Base-by-base conservation (phyloP, 2,888 invertebrate genomes). In the Dicyrtomina minuta region DNA sequence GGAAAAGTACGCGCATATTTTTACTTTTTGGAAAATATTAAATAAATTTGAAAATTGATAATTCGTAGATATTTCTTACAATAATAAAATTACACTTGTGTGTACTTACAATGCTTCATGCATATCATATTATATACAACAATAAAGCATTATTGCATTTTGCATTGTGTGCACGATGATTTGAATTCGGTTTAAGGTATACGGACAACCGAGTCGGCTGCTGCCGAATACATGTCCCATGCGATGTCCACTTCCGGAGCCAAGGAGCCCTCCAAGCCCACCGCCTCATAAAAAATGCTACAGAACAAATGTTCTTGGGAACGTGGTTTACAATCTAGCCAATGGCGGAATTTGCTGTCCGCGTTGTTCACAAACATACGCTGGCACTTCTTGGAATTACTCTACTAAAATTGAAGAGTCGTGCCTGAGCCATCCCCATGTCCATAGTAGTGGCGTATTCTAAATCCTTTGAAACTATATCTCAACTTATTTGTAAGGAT, bases 251-350 rank as follows among this genome's bases (percentile, higher is more conserved):
- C 6, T 1, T 1, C 39, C 39, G 12, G 13, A 33, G 8, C 51
- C 51, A n/a, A n/a, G n/a, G n/a, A n/a, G n/a, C 2, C 64, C 53
- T 2, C 27, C 5, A 53, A 8, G 3, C 15, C 51, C 53, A 8
- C 53, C 17, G n/a, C 15, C 12, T 2, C 20, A 39, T 2, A 17
- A 33, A 1, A 39, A 39, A 17, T 64, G 64, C 20, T 51, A n/a
- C 22, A 17, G 53, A 33, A 13, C 22, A 6, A 64, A 64, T 22
- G 20, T 53, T 4, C 13, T 64, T 2, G 64, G 64, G 24, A 41
- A 39, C n/a, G 20, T 17, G 20, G 64, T 64, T 1, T 64, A 53
- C 53, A 39, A 53, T 17, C 22, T 33, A 1, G 39, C 22, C n/a
- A n/a, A n/a, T 26, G 2, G 3, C 13, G 6, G 27, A n/a, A n/a